Conservation (phyloP, 2,888 invertebrate genomes). For the Cyrtodaria siliqua region DNA sequence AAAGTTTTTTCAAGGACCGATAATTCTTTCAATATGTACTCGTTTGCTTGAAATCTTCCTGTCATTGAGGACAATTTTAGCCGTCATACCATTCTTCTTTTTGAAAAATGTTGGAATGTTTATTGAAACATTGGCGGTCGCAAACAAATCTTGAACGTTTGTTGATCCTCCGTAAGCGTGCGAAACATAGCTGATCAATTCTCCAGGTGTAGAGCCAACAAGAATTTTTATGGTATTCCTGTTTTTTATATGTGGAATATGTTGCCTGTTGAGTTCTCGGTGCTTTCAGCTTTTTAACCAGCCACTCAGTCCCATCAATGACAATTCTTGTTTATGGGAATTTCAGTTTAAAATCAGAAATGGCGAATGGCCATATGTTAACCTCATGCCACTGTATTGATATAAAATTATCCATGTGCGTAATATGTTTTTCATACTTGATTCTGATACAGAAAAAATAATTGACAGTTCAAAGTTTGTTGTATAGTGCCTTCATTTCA, state of each 20-base stretch:
- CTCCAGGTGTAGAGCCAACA: constrained; percentile 60
- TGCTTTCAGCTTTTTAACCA: constrained; percentile 50
- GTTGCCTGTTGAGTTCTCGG: constrained; percentile 54
- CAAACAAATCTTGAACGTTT: constrained; percentile 65
- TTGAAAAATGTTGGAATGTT: constrained; percentile 66
- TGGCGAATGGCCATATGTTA: constrained; percentile 64
- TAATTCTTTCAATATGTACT: constrained; percentile 54
- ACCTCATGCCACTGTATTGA: constrained; percentile 54
- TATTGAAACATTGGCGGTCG: constrained; percentile 34
- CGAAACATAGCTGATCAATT: constrained; percentile 43
- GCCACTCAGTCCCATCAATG: constrained; percentile 69
- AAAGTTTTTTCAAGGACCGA: constrained; percentile 57
- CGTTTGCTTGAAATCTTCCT: constrained; percentile 61
- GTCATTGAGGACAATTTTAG: constrained; percentile 49
- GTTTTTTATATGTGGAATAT: constrained; percentile 62
- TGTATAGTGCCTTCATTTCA: constrained; percentile 42
- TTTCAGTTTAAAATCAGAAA: constrained; percentile 55
- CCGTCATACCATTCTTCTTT: constrained; percentile 50
- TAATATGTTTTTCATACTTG: constrained; percentile 51
- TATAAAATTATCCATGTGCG: constrained; percentile 65
- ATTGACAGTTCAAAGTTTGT: constrained; percentile 49
- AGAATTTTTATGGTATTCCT: constrained; percentile 54
- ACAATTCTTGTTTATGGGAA: constrained; percentile 66
- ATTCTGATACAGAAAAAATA: constrained; percentile 52
- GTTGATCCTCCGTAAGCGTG: constrained; percentile 58